These are phyloP conservation scores for Phasia obesa DNA, from an alignment of 2,888 invertebrate genomes.

Conservation along the genomic window DNA sequence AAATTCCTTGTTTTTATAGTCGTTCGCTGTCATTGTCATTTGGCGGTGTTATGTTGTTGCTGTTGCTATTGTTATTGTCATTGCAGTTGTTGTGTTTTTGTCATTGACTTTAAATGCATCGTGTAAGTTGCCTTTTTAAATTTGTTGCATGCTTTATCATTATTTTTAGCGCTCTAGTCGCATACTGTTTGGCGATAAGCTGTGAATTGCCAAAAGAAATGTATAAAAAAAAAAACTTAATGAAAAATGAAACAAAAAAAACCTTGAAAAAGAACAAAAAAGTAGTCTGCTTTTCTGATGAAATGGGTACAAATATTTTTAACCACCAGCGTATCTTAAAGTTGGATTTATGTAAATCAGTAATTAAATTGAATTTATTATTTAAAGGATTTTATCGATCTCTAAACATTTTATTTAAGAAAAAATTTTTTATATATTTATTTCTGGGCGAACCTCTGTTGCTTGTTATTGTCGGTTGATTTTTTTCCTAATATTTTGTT, in stretches of 20 bases:
- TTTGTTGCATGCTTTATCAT: conserved; percentile 73
- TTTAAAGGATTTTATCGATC: no score
- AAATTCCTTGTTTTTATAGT: conserved; percentile 69
- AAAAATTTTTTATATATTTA: no score
- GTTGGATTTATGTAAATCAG: neutral
- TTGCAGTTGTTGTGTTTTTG: conserved; percentile 68
- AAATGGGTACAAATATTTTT: conserved; percentile 34
- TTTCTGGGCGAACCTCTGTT: no score
- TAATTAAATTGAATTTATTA: no score
- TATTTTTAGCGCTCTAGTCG: conserved; percentile 72
- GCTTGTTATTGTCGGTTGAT: no score
- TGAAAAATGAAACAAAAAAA: conserved; percentile 45
- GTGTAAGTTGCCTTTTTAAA: conserved; percentile 72
- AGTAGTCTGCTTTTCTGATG: conserved; percentile 32
- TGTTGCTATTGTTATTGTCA: conserved; percentile 53
- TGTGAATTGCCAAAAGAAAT: conserved; percentile 67
- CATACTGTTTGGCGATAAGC: conserved; percentile 67
- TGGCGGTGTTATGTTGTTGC: conserved; percentile 33
- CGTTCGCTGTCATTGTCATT: conserved; percentile 70
- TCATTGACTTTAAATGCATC: conserved; percentile 70
- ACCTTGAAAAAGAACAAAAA: neutral
- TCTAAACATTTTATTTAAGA: no score
- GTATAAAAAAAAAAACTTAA: conserved; percentile 9
- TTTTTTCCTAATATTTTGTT: no score
- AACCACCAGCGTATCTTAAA: conserved; percentile 53